Conservation (phyloP, 2,113 vertebrate species). For the Sylvia atricapilla region DNA sequence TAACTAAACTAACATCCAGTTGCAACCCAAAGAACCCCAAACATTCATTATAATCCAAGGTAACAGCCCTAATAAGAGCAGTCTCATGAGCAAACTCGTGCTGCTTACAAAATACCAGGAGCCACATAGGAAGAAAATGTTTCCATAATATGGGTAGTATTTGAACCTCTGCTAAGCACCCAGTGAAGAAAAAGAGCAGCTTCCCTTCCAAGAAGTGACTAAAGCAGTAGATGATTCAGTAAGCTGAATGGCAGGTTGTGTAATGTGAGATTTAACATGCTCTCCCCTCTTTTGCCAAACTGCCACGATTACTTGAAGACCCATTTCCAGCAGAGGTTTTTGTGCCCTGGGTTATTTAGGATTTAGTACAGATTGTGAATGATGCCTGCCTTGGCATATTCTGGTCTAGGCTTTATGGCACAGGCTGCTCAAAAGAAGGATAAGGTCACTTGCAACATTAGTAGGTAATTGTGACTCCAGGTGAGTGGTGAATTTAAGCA, state of each 20-base stretch:
- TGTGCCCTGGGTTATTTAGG: background rate
- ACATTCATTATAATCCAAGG: background rate
- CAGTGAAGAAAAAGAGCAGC: background rate
- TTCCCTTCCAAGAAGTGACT: background rate
- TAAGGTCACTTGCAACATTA: background rate
- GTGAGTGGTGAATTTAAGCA: background rate
- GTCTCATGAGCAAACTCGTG: background rate
- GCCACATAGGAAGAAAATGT: background rate
- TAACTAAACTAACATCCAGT: background rate
- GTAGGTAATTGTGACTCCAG: background rate
- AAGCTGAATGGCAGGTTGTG: background rate
- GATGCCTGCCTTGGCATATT: background rate
- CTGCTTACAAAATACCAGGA: background rate
- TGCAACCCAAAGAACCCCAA: background rate
- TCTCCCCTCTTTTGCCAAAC: background rate
- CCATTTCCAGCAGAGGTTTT: background rate
- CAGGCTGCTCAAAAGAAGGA: background rate
- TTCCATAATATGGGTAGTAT: background rate
- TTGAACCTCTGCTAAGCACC: background rate
- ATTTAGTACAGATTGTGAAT: background rate
- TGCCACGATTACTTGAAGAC: background rate
- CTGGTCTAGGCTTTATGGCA: background rate
- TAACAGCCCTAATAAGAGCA: background rate
- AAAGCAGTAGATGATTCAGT: background rate
- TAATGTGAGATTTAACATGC: background rate